A percentile compares a stretch with the other conserved stretches of the same genome.
phyloP scores from a whole-genome alignment of 1,140 invertebrate genomes.

The Galleria mellonella region DNA sequence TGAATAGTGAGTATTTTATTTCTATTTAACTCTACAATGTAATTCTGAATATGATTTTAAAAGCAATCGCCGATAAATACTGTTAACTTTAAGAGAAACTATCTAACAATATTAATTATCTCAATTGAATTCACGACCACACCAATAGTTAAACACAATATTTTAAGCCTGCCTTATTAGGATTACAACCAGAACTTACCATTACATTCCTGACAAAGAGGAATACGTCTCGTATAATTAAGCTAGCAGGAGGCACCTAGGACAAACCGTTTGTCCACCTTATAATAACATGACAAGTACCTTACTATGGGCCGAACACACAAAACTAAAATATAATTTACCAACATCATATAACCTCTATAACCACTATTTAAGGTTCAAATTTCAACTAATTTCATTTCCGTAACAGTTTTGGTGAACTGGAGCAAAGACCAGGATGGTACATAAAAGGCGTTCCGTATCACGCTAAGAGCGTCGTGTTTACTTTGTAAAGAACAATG shows the following conservation, averaged over 20 bases:
- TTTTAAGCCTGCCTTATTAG: too few relatives aligned
- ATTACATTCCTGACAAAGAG: slow-evolving; percentile 14
- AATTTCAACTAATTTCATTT: slow-evolving; percentile 2
- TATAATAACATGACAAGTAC: slow-evolving; percentile 24
- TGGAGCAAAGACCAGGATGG: slow-evolving; percentile 17
- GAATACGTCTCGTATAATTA: slow-evolving; percentile 18
- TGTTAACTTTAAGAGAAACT: too few relatives aligned
- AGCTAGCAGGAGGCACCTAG: slow-evolving; percentile 17
- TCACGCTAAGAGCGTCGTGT: slow-evolving; percentile 46
- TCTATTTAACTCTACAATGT: too few relatives aligned
- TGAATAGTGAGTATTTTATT: too few relatives aligned
- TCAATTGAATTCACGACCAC: too few relatives aligned
- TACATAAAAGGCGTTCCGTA: slow-evolving; percentile 50
- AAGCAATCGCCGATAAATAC: too few relatives aligned
- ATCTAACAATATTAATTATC: too few relatives aligned
- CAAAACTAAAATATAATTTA: too few relatives aligned
- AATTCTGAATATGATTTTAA: too few relatives aligned
- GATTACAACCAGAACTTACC: slow-evolving; percentile 4
- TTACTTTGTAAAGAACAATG: slow-evolving; percentile 47
- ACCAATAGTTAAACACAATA: too few relatives aligned
- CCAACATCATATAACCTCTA: too few relatives aligned
- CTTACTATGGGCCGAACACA: not conserved
- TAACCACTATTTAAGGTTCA: not conserved
- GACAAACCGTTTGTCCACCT: slow-evolving; percentile 34
- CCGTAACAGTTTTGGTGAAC: slow-evolving; percentile 9